Evolutionary conservation across 2,888 invertebrate genomes (phyloP), one percentile per base, ranked within the genome.

Genomic region (Mactromeris polynyma): DNA sequence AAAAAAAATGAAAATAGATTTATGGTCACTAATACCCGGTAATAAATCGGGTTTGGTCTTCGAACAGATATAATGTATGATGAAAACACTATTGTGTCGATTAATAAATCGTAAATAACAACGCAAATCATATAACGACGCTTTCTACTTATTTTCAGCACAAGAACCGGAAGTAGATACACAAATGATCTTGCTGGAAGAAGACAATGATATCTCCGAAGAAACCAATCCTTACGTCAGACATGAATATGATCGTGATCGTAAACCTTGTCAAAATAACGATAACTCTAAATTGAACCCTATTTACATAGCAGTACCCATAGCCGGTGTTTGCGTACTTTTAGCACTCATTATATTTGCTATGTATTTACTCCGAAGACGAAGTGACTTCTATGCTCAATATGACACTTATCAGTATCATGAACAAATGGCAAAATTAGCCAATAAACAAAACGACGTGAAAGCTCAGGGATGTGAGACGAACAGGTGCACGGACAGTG

Each of bases 241-340:
- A 84, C 89, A 93, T 36, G 87, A 83, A 33, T 81, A 88, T 6
- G 86, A 83, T 17, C 83, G 78, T 26, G 82, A 81, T 6, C 79
- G 86, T 7, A 77, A 81, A 46, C 91, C 92, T 2, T 92, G 91
- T 36, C 89, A 87, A 19, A 88, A 82, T 87, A 86, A 78, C 46
- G 88, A 90, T 58, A 88, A 58, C 42, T 90, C 93, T 21, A 94
- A 92, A 82, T 94, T 95, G 78, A 96, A 96, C 93, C 96, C 97
- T 3, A 95, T 96, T 38, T 96, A 96, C 91, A 96, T 97, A 54
- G 96, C 96, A 0, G 96, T 97, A 9, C 96, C 96, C 1, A 95
- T 96, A 19, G 96, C 96, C 0, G 96, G 96, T 1, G 95, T 96
- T 3, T 96, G 96, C 89, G 95, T 96, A 33, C 93, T 97, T 33